Percentiles rank a stretch among this genome's conserved stretches.
These are phyloP conservation scores for Chrysaora quinquecirrha DNA, from an alignment of 30 jellyfish, hydroid and myxozoan genomes.

Conservation along the genomic window DNA sequence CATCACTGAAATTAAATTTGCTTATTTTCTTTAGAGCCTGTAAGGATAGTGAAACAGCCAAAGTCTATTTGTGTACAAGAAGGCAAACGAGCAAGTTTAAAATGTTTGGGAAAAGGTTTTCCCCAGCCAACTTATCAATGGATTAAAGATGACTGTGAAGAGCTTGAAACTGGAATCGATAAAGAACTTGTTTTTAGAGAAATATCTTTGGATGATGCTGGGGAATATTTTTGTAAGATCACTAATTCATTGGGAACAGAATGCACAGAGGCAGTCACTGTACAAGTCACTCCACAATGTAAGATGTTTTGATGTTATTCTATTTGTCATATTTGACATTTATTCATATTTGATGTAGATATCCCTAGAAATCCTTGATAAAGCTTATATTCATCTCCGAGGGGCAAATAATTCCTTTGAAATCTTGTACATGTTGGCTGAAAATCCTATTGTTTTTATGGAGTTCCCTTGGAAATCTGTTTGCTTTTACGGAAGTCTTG, in stretches of 20 bases:
- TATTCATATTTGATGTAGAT: too few species aligned
- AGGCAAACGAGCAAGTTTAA: constrained; percentile 31
- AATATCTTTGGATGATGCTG: constrained; percentile 47
- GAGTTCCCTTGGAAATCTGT: too few species aligned
- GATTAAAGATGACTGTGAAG: constrained; percentile 66
- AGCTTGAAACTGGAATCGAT: constrained; percentile 53
- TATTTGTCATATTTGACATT: too few species aligned
- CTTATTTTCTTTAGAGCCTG: constrained; percentile 73
- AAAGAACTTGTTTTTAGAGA: constrained; percentile 37
- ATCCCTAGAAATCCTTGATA: too few species aligned
- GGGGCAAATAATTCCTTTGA: too few species aligned
- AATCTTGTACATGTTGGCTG: too few species aligned
- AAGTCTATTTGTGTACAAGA: constrained; percentile 54
- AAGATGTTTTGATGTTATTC: not conserved
- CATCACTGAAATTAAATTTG: too few species aligned
- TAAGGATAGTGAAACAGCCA: constrained; percentile 74
- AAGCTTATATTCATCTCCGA: too few species aligned
- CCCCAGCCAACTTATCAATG: constrained; percentile 83
- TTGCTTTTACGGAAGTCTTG: too few species aligned
- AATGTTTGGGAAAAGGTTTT: constrained; percentile 84
- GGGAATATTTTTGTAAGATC: constrained; percentile 72
- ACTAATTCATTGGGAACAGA: constrained; percentile 64
- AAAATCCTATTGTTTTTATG: too few species aligned
- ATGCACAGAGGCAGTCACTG: constrained; percentile 40
- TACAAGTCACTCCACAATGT: constrained; percentile 68